These are phyloP conservation scores for Cheilosia soror DNA, from an alignment of 2,888 invertebrate species.

Conservation along the genomic window DNA sequence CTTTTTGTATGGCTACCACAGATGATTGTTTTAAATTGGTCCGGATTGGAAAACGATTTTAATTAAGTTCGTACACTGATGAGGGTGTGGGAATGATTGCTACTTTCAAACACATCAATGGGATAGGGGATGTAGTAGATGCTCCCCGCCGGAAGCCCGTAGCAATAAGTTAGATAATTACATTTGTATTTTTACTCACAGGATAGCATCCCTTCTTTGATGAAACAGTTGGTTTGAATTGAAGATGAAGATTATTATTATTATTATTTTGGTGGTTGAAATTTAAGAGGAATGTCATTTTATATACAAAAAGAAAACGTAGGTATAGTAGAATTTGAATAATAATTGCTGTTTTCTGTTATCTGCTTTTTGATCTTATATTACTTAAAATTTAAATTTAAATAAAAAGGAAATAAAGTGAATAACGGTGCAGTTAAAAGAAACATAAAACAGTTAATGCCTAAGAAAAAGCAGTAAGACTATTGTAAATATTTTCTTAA, in stretches of 20 bases:
- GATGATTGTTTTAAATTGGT: conserved; percentile 73
- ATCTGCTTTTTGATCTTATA: conserved; percentile 36
- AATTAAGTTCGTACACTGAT: conserved; percentile 61
- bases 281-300: conserved; percentile 49
- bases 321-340: conserved; percentile 17
- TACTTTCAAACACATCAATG: conserved; percentile 56
- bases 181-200: conserved; percentile 85
- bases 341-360: conserved; percentile 24
- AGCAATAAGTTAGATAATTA: conserved; percentile 60
- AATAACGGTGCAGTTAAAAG: conserved; percentile 69
- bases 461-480: conserved; percentile 65
- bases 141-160: conserved; percentile 52
- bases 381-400: conserved; percentile 38
- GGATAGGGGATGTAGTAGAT: conserved; percentile 27
- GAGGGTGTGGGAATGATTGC: conserved; percentile 45
- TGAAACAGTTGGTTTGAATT: conserved; percentile 45
- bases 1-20: conserved; percentile 77
- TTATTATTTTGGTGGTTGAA: conserved; percentile 10
- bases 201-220: conserved; percentile 89
- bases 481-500: not conserved
- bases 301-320: conserved; percentile 57
- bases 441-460: conserved; percentile 35
- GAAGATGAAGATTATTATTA: conserved; percentile 27
- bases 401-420: conserved; percentile 40
- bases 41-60: conserved; percentile 63